Conservation (phyloP, 2,797 vertebrate genomes). For the Rachycentron canadum region DNA sequence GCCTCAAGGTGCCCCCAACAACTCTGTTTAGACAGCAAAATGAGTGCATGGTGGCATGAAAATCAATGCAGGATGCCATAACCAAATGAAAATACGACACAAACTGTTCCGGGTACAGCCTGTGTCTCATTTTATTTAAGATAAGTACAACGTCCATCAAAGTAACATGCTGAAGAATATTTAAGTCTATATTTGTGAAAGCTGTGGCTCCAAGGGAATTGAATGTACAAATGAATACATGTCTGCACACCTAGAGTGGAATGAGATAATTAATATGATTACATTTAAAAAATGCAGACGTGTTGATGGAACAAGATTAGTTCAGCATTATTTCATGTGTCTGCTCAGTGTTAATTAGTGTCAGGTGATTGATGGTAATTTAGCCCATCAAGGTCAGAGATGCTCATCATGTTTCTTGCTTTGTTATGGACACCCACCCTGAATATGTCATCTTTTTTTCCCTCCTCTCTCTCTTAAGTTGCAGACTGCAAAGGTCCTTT, state of each 20-base stretch:
- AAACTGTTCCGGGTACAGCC: conserved; percentile 37
- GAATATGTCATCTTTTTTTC: conserved; percentile 35
- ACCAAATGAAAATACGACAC: conserved; percentile 58
- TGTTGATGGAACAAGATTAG: conserved; percentile 49
- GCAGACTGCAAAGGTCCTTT: conserved; percentile 34
- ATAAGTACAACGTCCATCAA: conserved; percentile 20
- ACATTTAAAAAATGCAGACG: conserved; percentile 16
- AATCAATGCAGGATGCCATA: conserved; percentile 67
- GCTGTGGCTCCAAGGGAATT: neutral
- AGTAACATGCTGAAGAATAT: neutral
- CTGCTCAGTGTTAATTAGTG: conserved; percentile 56
- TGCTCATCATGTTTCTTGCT: conserved; percentile 49
- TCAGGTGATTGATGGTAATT: conserved; percentile 52
- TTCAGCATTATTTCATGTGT: conserved; percentile 43
- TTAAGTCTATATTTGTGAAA: neutral
- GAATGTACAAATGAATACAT: conserved; percentile 9
- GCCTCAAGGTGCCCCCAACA: conserved; percentile 71
- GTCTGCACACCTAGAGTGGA: neutral
- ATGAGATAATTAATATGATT: conserved; percentile 33
- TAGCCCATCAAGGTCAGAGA: conserved; percentile 33
- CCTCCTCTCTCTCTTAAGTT: conserved; percentile 28
- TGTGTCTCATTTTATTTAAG: conserved; percentile 31
- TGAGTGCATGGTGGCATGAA: conserved; percentile 48
- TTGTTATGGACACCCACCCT: conserved; percentile 41
- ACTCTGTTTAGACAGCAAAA: conserved; percentile 64